These are phyloP conservation scores for Pithys albifrons DNA, from an alignment of 2,113 vertebrate genomes.

Conservation along the genomic window DNA sequence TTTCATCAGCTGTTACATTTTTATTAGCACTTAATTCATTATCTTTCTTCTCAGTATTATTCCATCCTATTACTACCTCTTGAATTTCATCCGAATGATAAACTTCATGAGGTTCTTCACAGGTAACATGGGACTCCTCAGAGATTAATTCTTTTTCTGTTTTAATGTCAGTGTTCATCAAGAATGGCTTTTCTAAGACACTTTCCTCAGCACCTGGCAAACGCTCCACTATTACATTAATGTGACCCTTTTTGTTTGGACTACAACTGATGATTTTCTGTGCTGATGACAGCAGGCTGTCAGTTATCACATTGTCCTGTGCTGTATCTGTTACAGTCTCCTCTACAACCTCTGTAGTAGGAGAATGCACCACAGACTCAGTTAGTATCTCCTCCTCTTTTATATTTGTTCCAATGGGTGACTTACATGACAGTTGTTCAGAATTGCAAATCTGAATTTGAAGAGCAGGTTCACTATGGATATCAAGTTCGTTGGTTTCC, in stretches of 20 bases:
- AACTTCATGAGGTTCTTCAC: constrained; percentile 49
- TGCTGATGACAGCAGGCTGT: constrained; percentile 93
- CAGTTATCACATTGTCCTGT: constrained; percentile 71
- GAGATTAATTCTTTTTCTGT: constrained; percentile 71
- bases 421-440: constrained; percentile 38
- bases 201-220: constrained; percentile 88
- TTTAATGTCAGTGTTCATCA: constrained; percentile 78
- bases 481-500: constrained; percentile 72
- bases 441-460: constrained; percentile 85
- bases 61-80: constrained; percentile 80
- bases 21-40: constrained; percentile 56
- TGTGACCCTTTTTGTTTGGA: constrained; percentile 88
- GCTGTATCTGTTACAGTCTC: constrained; percentile 83
- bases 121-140: constrained; percentile 15
- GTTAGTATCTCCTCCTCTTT: constrained; percentile 48
- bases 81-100: constrained; percentile 70
- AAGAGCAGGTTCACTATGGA: constrained; percentile 72
- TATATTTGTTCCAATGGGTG: neutral
- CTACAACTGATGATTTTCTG: constrained; percentile 95
- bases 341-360: constrained; percentile 73
- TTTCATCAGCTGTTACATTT: constrained; percentile 79
- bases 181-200: constrained; percentile 81
- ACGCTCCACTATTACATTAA: constrained; percentile 98
- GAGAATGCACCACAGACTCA: constrained; percentile 52
- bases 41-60: constrained; percentile 70